A percentile compares a stretch with the other conserved stretches of the same genome.
phyloP scores from a whole-genome alignment of 2,797 vertebrate genomes.

The Tolypeutes matacus region DNA sequence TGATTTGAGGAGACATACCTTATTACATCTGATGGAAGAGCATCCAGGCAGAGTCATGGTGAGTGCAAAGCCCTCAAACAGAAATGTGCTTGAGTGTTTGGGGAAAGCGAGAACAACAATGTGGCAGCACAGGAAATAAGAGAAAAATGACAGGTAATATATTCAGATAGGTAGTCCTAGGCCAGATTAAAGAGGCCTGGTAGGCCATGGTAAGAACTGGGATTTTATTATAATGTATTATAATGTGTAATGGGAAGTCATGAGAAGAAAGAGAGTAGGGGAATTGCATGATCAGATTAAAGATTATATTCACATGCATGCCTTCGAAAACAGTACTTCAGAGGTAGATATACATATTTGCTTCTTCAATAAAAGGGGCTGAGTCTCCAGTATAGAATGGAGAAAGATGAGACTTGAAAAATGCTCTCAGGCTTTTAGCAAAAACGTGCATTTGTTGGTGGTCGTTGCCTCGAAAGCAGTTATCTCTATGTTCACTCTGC shows the following conservation, averaged over 20 bases:
- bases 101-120: neutral
- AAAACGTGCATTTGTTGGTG: neutral
- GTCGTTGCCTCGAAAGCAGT: neutral
- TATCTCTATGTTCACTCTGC: neutral
- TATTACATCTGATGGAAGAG: neutral
- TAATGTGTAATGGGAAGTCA: neutral
- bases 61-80: neutral
- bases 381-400: neutral
- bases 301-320: neutral
- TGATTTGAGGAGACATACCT: neutral
- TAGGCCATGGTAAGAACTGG: neutral
- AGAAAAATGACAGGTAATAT: neutral
- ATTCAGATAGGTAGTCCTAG: neutral
- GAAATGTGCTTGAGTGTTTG: neutral
- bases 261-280: neutral
- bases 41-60: neutral
- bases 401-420: neutral
- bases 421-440: neutral
- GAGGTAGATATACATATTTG: neutral
- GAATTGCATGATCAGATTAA: neutral
- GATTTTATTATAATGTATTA: neutral
- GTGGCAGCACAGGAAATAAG: neutral
- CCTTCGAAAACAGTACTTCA: neutral
- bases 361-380: neutral
- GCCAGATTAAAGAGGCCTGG: neutral